Conservation (phyloP, 35 echinoderm and acorn worm species). For the Amphiura filiformis region DNA sequence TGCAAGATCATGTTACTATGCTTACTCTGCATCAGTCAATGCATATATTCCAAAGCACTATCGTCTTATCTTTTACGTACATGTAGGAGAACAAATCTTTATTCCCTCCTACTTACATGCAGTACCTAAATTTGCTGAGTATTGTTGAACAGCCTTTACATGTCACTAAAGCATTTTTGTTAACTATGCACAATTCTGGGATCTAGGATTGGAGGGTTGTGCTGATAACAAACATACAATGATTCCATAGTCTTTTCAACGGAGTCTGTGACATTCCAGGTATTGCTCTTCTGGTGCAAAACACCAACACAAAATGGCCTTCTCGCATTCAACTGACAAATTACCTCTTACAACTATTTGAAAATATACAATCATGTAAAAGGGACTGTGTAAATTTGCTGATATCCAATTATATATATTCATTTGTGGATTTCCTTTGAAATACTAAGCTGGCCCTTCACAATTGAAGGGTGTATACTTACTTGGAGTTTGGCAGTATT, state of each 20-base stretch:
- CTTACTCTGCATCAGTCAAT: no score
- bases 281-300: no score
- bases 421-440: background rate
- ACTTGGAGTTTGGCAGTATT: constrained; percentile 64
- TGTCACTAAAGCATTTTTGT: background rate
- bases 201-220: background rate
- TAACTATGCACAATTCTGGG: background rate
- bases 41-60: no score
- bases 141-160: background rate
- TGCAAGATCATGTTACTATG: no score
- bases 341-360: no score
- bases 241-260: no score
- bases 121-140: background rate
- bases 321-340: no score
- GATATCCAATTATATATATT: background rate
- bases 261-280: no score
- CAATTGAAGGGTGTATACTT: constrained; percentile 1
- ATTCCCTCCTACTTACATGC: background rate
- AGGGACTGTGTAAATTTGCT: background rate
- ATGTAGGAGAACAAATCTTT: no score
- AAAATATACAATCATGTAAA: background rate
- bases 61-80: no score
- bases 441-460: background rate
- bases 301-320: no score
- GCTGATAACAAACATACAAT: background rate